Percentiles rank a stretch among this genome's conserved stretches.
Evolutionary conservation across 1,140 invertebrate species (phyloP).

Genomic region (Monomorium pharaonis): DNA sequence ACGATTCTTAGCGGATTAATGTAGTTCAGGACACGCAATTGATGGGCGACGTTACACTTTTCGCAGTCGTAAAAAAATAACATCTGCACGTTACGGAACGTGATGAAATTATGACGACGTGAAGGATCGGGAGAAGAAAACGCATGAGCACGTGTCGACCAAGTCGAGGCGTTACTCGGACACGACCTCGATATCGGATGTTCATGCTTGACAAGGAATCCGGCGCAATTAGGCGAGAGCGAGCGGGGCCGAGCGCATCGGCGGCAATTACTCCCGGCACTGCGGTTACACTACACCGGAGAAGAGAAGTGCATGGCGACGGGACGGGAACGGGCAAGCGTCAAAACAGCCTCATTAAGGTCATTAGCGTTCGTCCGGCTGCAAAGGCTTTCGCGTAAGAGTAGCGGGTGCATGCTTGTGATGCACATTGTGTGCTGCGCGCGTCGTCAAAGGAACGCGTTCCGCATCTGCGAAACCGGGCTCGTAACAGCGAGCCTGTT

Average conservation of each 20-base stretch:
- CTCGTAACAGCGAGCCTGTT: neutral
- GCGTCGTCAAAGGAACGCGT: conserved; percentile 42
- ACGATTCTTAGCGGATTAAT: neutral
- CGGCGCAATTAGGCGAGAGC: conserved; percentile 75
- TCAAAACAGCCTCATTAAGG: conserved; percentile 78
- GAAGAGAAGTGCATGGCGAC: conserved; percentile 48
- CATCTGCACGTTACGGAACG: neutral
- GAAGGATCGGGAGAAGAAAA: neutral
- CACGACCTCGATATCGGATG: conserved; percentile 70
- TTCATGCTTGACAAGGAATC: conserved; percentile 77
- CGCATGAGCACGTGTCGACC: conserved; percentile 8
- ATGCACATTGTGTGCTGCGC: conserved; percentile 32
- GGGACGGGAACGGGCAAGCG: conserved; percentile 67
- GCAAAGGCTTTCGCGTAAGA: conserved; percentile 65
- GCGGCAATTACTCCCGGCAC: conserved; percentile 73
- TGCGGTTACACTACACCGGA: conserved; percentile 60
- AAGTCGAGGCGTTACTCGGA: conserved; percentile 40
- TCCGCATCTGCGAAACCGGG: conserved; percentile 34
- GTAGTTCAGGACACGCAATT: neutral
- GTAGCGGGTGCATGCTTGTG: conserved; percentile 53
- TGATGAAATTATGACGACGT: conserved; percentile 19
- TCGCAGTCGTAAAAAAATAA: neutral
- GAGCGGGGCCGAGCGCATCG: conserved; percentile 55
- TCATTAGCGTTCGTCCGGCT: conserved; percentile 73
- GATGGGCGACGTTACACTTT: neutral